phyloP scores from a whole-genome alignment of 2,888 invertebrate genomes.

The Galerucella nymphaeae region DNA sequence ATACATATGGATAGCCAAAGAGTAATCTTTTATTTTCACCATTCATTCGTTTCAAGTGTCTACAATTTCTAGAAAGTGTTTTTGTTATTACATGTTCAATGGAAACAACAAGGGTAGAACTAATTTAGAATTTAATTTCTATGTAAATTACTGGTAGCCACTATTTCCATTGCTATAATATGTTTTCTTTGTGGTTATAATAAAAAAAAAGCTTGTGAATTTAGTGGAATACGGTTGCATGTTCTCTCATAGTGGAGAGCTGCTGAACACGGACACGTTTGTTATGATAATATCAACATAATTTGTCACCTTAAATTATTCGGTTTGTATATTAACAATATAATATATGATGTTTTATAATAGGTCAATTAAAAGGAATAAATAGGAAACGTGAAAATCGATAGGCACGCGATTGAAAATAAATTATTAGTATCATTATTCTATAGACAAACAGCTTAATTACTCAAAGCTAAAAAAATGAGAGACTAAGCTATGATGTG shows the following conservation, averaged over 20 bases:
- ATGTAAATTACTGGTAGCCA: slow-evolving; percentile 46
- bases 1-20: slow-evolving; percentile 28
- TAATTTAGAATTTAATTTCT: slow-evolving; percentile 45
- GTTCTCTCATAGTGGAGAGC: slow-evolving; percentile 33
- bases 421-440: no score
- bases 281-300: slow-evolving; percentile 20
- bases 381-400: neutral
- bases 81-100: slow-evolving; percentile 45
- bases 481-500: no score
- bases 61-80: slow-evolving; percentile 34
- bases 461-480: no score
- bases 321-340: neutral
- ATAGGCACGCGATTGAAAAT: no score
- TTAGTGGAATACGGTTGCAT: slow-evolving; percentile 37
- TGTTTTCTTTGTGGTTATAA: slow-evolving; percentile 38
- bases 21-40: slow-evolving; percentile 24
- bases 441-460: no score
- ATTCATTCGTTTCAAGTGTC: slow-evolving; percentile 31
- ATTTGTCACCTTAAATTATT: neutral
- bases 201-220: slow-evolving; percentile 10
- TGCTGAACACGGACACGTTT: slow-evolving; percentile 33
- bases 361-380: neutral
- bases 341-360: neutral
- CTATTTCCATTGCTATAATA: slow-evolving; percentile 41
- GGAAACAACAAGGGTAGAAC: slow-evolving; percentile 45